Evolutionary conservation across 1,140 invertebrate genomes (phyloP).

Genomic region (Euglossa dilemma): DNA sequence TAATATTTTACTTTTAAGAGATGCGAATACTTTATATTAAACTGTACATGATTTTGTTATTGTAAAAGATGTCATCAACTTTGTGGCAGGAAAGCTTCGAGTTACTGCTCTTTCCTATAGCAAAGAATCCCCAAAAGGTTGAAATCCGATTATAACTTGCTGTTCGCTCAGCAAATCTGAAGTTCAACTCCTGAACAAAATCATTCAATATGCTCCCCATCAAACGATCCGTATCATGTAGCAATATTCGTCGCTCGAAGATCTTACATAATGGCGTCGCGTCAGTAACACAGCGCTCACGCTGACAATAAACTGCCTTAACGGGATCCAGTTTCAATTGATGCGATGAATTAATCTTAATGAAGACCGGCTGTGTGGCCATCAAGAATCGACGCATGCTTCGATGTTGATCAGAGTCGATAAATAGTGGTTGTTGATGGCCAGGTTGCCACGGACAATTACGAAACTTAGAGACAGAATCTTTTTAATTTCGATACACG

Average conservation of each 20-base stretch:
- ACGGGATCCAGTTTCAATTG: conserved; percentile 54
- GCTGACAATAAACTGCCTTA: conserved; percentile 42
- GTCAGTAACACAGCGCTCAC: conserved; percentile 1
- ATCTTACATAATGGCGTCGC: conserved; percentile 37
- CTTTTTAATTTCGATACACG: neutral
- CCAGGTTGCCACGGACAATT: neutral
- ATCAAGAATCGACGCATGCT: neutral
- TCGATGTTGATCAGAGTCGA: neutral
- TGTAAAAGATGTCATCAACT: too few relatives aligned
- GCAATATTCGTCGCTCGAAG: neutral
- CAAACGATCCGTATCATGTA: neutral
- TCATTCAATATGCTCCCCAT: neutral
- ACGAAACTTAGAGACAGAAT: neutral
- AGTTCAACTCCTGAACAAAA: neutral
- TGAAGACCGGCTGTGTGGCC: neutral
- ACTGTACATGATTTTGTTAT: too few relatives aligned
- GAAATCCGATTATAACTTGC: too few relatives aligned
- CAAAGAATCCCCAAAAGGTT: too few relatives aligned
- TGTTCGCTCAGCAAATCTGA: too few relatives aligned
- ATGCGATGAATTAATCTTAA: conserved; percentile 36
- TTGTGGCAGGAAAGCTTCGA: too few relatives aligned
- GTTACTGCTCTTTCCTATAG: too few relatives aligned
- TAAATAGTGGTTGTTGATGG: neutral
- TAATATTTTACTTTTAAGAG: too few relatives aligned
- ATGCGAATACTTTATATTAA: too few relatives aligned